Evolutionary conservation across 2,113 vertebrate genomes (phyloP), one percentile per base, ranked within the genome.

Genomic region (Cephalopholis sonnerati): DNA sequence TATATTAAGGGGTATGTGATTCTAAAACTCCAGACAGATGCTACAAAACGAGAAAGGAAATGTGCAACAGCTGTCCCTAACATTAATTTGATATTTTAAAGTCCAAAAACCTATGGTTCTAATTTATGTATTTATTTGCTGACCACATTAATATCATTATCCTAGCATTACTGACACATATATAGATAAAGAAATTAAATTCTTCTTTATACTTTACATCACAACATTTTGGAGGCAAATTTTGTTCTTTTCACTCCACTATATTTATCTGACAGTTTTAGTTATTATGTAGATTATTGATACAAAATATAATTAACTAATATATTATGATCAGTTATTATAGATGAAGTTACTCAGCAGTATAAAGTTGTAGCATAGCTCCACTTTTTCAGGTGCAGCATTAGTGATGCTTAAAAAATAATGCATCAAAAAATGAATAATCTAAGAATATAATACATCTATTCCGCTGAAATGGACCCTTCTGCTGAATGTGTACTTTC

Each of bases 1-100:
- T 61, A 48, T 20, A 85, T 27, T 66, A 57, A 61, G n/a, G 18
- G 59, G 25, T 27, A 50, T 75, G 32, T 44, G 50, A 16, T 57
- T 73, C 48, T 54, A 65, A 70, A 62, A 63, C 3, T 29, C 17
- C 41, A 57, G 41, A 53, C 17, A 59, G 32, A 22, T 13, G 32
- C 66, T 22, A 29, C 9, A 29, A 59, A 24, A 29, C 15, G 46
- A 46, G 50, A 29, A 41, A 18, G 25, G 13, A 63, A 9, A 25
- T 24, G 44, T 41, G n/a, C n/a, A 1, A 55, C 70, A 53, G 6
- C 25, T 53, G 32, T 46, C n/a, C 10, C 13, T 15, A 3, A 24
- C 18, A 63, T 27, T 36, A 36, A 7, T 44, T 68, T 69, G 13
- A 63, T 20, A 62, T 6, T n/a, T 11, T 55, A n/a, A 50, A 62